These are phyloP conservation scores for Peromyscus nudipes DNA, from an alignment of 2,797 vertebrate species.

Conservation along the genomic window DNA sequence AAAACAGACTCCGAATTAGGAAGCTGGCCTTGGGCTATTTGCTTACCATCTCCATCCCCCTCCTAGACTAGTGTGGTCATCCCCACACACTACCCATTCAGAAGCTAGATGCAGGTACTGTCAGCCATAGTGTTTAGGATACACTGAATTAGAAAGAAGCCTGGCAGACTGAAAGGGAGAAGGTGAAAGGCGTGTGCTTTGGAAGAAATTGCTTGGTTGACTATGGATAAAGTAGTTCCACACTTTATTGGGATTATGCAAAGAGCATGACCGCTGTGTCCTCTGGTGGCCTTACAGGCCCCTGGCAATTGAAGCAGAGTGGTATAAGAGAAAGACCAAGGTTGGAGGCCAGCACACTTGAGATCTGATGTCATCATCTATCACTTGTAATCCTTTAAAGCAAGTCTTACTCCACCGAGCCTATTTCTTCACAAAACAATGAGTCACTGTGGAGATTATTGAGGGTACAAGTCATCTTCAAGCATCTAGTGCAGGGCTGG, in stretches of 20 bases:
- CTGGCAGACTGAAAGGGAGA: slow-evolving; percentile 23
- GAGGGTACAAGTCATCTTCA: neutral
- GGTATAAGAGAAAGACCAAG: neutral
- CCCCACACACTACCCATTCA: too few relatives aligned
- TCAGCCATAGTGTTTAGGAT: neutral
- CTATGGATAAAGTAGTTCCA: neutral
- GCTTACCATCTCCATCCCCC: neutral
- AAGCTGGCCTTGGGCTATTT: neutral
- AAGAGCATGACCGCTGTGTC: neutral
- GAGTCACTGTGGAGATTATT: neutral
- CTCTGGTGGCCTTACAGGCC: neutral
- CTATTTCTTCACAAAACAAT: neutral
- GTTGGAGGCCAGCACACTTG: neutral
- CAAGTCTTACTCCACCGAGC: neutral
- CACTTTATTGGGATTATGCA: neutral
- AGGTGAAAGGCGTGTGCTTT: neutral
- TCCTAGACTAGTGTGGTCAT: neutral
- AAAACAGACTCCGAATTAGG: neutral
- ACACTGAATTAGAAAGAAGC: neutral
- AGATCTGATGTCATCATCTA: neutral
- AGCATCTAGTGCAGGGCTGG: neutral
- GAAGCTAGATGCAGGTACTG: neutral
- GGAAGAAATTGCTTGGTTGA: neutral
- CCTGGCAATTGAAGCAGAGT: neutral
- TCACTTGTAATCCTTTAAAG: neutral